Base-by-base conservation (phyloP, 2,888 invertebrate genomes). In the Pedicia rivosa region DNA sequence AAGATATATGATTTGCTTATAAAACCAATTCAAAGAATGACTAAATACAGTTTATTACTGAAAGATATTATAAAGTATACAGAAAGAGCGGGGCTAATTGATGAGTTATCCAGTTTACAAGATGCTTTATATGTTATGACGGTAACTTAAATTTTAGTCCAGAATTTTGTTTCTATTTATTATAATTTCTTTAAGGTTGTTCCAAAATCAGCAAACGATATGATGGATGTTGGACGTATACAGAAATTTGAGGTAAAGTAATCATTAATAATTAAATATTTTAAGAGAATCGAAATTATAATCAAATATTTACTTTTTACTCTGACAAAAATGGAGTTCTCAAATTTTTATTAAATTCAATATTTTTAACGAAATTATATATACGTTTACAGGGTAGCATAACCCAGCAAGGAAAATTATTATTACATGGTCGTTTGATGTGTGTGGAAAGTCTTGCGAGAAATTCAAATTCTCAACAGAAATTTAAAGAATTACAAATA, bases 171-270 rank as follows among this genome's bases (percentile, higher is more conserved):
- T 30, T 32, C 10, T 10, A 10, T 8, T 14, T 20, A 12, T 27
- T 4, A 14, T 24, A 9, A 20, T 35, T 35, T 27, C 35, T 12
- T 5, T n/a, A n/a, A n/a, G n/a, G n/a, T n/a, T n/a, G n/a, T n/a
- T n/a, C 97, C 97, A 28, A 94, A 95, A 65, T 82, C 84, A 44
- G 97, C 97, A 47, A 92, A 98, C 62, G 94, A 95, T 59, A 97
- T 95, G 94, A 97, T 97, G 97, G 88, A 90, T 56, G 88, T 98
- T 41, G 92, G 95, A 16, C 71, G 97, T 39, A 68, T 98, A 29
- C 91, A 97, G 62, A 94, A 94, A 47, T 97, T 94, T 57, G 83
- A 90, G 14, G 34, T 34, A 34, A 25, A 15, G n/a, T n/a, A n/a
- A 10, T 10, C n/a, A n/a, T n/a, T n/a, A n/a, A n/a, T n/a, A n/a